phyloP scores from a whole-genome alignment of 1,140 invertebrate genomes.

The Zophobas atratus region DNA sequence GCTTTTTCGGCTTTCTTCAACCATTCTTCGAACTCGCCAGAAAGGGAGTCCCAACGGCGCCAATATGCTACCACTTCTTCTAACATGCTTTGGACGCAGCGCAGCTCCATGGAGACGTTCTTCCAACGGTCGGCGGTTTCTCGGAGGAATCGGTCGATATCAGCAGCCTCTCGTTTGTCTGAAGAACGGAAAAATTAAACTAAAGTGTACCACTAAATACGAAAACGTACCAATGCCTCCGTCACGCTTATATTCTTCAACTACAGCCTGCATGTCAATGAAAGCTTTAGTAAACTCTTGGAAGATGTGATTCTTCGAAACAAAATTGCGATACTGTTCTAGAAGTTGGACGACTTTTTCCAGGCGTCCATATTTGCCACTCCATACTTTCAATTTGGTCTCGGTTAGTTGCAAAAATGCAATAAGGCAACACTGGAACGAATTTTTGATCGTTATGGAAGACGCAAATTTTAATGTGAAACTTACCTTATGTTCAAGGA shows the following conservation, averaged over 20 bases:
- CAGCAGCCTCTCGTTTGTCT: constrained; percentile 82
- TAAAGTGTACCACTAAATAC: not conserved
- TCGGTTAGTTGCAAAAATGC: constrained; percentile 92
- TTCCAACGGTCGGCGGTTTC: constrained; percentile 93
- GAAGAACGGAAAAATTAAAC: constrained; percentile 52
- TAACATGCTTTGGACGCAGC: constrained; percentile 89
- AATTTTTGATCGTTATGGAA: constrained; percentile 7
- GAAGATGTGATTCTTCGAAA: constrained; percentile 92
- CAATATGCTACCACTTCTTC: constrained; percentile 92
- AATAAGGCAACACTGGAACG: constrained; percentile 84
- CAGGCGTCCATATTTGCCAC: constrained; percentile 88
- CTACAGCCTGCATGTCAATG: constrained; percentile 91
- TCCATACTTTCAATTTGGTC: constrained; percentile 90
- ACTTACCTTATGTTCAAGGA: constrained; percentile 87
- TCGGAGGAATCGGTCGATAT: constrained; percentile 88
- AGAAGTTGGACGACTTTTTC: constrained; percentile 88
- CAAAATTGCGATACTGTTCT: constrained; percentile 93
- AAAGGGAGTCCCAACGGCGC: constrained; percentile 84
- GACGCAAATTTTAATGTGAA: not conserved
- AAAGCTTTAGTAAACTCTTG: constrained; percentile 95
- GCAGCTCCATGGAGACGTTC: constrained; percentile 89
- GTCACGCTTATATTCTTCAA: constrained; percentile 91
- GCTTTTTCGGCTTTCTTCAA: constrained; percentile 85
- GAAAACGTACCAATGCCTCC: constrained; percentile 79
- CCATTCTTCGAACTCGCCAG: constrained; percentile 86